These are phyloP conservation scores for Chanos chanos DNA, from an alignment of 2,797 vertebrate species.

Conservation along the genomic window DNA sequence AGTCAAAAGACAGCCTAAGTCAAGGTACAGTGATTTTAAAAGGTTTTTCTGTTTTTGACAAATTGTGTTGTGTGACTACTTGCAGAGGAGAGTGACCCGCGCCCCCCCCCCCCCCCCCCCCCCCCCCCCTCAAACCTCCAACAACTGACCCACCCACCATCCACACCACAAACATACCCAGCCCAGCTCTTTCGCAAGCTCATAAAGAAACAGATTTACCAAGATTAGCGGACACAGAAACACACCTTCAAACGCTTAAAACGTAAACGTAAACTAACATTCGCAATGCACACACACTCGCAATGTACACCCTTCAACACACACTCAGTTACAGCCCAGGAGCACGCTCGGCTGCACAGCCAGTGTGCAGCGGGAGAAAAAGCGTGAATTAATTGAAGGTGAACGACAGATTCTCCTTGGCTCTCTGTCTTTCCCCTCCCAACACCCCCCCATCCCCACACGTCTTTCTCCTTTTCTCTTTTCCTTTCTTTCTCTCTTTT, in stretches of 20 bases:
- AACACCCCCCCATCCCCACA: slow-evolving; percentile 40
- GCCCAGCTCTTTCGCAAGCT: too few relatives aligned
- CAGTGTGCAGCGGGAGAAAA: slow-evolving; percentile 51
- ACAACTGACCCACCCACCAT: too few relatives aligned
- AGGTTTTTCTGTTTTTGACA: slow-evolving; percentile 45
- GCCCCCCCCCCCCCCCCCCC: background rate
- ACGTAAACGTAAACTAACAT: too few relatives aligned
- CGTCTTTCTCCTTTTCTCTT: slow-evolving; percentile 45
- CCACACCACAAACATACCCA: too few relatives aligned
- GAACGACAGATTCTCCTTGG: slow-evolving; percentile 74
- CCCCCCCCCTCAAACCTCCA: background rate
- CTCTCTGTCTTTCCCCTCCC: slow-evolving; percentile 52
- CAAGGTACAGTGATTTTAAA: slow-evolving; percentile 39
- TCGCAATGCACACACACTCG: slow-evolving; percentile 3
- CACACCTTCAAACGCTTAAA: too few relatives aligned
- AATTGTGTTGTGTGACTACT: slow-evolving; percentile 50
- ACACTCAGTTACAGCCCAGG: slow-evolving; percentile 9
- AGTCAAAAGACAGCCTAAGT: slow-evolving; percentile 22
- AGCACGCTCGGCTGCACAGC: slow-evolving; percentile 44
- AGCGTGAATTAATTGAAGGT: slow-evolving; percentile 76
- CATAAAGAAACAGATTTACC: too few relatives aligned
- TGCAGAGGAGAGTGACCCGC: slow-evolving; percentile 17
- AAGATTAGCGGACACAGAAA: too few relatives aligned
- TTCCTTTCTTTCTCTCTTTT: slow-evolving; percentile 23
- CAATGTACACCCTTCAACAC: slow-evolving; percentile 24